Conservation (phyloP, 2,797 vertebrate genomes). For the Sebastes jordani region DNA sequence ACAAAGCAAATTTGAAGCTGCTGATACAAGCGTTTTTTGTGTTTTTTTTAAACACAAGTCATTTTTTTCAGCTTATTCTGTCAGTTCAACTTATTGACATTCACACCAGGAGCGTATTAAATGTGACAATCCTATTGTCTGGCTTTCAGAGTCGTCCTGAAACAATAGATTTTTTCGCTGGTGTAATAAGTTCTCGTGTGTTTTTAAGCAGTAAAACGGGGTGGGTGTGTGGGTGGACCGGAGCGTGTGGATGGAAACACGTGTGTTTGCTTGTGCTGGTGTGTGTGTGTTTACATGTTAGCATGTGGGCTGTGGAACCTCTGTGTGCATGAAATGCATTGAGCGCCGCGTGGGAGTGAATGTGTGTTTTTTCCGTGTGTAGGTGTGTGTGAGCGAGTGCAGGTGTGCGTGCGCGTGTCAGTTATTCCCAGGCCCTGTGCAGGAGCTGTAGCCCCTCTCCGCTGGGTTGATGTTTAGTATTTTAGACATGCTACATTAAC, state of each 20-base stretch:
- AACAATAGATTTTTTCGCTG: constrained; percentile 57
- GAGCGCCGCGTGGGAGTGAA: constrained; percentile 57
- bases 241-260: constrained; percentile 58
- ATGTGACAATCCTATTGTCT: constrained; percentile 76
- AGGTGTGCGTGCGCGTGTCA: constrained; percentile 48
- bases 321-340: constrained; percentile 64
- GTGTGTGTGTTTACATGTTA: constrained; percentile 73
- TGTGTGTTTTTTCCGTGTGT: constrained; percentile 50
- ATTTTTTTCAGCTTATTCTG: constrained; percentile 68
- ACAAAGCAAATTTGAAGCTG: constrained; percentile 80
- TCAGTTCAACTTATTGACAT: constrained; percentile 80
- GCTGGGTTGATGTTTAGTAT: constrained; percentile 88
- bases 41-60: constrained; percentile 55
- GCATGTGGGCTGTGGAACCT: constrained; percentile 71
- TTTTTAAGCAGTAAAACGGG: constrained; percentile 58
- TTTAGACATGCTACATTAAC: constrained; percentile 91
- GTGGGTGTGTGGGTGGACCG: constrained; percentile 53
- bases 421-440: constrained; percentile 81
- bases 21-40: constrained; percentile 72
- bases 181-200: constrained; percentile 59
- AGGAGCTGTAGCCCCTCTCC: constrained; percentile 77
- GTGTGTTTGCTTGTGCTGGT: constrained; percentile 65
- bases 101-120: constrained; percentile 74
- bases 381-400: constrained; percentile 48
- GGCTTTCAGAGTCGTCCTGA: constrained; percentile 55